These are phyloP conservation scores for Diogma glabrata DNA, from an alignment of 2,888 invertebrate genomes.

Conservation along the genomic window DNA sequence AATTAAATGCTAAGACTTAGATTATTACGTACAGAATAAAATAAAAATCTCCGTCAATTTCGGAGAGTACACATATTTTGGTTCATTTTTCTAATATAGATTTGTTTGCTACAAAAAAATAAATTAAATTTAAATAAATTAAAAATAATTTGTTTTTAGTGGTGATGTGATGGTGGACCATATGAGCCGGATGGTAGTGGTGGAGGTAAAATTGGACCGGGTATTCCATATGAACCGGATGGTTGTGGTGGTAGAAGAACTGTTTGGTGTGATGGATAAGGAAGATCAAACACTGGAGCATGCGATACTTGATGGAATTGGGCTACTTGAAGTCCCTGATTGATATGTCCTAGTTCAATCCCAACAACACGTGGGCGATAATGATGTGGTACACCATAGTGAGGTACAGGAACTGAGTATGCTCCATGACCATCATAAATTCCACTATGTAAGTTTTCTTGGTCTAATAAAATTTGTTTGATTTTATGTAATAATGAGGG, in stretches of 20 bases:
- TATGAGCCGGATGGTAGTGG: conserved; percentile 4
- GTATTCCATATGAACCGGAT: conserved; percentile 13
- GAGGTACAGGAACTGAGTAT: conserved; percentile 41
- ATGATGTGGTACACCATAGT: conserved; percentile 48
- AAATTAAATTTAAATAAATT: too few species aligned
- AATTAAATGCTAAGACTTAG: too few species aligned
- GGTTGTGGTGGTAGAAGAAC: too few species aligned
- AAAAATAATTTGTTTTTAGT: too few species aligned
- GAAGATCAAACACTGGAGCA: conserved; percentile 32
- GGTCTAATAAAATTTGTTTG: conserved; percentile 63
- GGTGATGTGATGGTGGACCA: background rate
- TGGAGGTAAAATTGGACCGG: conserved; percentile 11
- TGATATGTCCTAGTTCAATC: conserved; percentile 65
- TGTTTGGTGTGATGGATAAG: conserved; percentile 35
- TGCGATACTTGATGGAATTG: conserved; percentile 55
- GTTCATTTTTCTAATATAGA: too few species aligned
- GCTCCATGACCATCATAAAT: conserved; percentile 32
- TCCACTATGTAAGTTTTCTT: conserved; percentile 46
- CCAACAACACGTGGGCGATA: conserved; percentile 52
- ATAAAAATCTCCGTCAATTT: too few species aligned
- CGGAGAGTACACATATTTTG: too few species aligned
- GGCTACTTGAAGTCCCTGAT: conserved; percentile 69
- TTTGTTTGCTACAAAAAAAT: too few species aligned
- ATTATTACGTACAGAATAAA: too few species aligned
- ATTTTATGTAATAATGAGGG: conserved; percentile 61